Conservation (phyloP, 2,797 vertebrate species). For the Eleutherodactylus coqui region DNA sequence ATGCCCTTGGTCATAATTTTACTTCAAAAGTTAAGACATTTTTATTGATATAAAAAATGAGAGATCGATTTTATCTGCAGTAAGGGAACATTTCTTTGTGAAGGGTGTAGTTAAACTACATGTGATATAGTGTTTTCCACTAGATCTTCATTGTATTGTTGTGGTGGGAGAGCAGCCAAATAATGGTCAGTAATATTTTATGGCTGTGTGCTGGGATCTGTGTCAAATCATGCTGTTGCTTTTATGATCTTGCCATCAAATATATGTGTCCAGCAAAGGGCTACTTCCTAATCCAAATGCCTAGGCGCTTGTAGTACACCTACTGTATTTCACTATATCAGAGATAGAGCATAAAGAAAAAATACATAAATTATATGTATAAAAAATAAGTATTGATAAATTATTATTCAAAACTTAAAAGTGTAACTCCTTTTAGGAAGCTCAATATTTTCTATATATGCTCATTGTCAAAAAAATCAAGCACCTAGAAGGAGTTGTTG, state of each 20-base stretch:
- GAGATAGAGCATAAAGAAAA: not conserved
- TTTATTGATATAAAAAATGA: slow-evolving; percentile 64
- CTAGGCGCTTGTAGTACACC: slow-evolving; percentile 10
- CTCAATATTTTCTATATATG: not conserved
- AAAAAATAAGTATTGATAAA: too few relatives aligned
- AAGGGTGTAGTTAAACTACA: slow-evolving; percentile 63
- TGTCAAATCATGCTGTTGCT: slow-evolving; percentile 61
- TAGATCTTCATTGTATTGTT: slow-evolving; percentile 64
- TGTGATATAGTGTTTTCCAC: slow-evolving; percentile 63
- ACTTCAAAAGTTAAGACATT: slow-evolving; percentile 63
- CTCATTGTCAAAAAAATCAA: too few relatives aligned
- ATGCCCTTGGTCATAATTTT: slow-evolving; percentile 64
- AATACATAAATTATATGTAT: too few relatives aligned
- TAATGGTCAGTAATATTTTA: slow-evolving; percentile 64
- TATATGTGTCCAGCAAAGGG: slow-evolving; percentile 44
- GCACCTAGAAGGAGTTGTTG: too few relatives aligned
- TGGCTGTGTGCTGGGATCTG: slow-evolving; percentile 59
- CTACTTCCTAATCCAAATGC: slow-evolving; percentile 24
- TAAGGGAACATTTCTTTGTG: slow-evolving; percentile 64
- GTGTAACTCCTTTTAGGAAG: not conserved
- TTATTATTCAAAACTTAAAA: too few relatives aligned
- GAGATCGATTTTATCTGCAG: slow-evolving; percentile 64
- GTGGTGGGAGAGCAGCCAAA: slow-evolving; percentile 62
- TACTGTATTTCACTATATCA: slow-evolving; percentile 6
- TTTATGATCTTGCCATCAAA: slow-evolving; percentile 57